Percentiles rank a stretch among this genome's conserved stretches.
phyloP scores from a whole-genome alignment of 1,140 invertebrate species.

The Pachypsylla venusta region DNA sequence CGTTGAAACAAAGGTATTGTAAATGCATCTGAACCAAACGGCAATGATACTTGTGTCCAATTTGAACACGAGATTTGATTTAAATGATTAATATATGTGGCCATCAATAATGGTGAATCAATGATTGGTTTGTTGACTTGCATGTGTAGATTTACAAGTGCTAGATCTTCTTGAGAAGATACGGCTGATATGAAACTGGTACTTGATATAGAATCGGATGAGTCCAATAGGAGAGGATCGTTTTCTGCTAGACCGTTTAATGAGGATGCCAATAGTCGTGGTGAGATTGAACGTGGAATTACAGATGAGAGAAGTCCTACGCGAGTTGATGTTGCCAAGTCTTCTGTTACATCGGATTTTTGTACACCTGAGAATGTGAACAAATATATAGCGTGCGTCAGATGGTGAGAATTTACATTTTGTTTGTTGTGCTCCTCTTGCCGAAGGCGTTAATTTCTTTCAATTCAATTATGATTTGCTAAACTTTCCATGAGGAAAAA shows the following conservation, averaged over 20 bases:
- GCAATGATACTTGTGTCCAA: conserved; percentile 53
- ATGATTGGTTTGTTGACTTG: conserved; percentile 90
- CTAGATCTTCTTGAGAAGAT: conserved; percentile 60
- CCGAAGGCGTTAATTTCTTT: too few species aligned
- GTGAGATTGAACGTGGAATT: not conserved
- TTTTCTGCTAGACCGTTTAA: not conserved
- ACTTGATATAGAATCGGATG: conserved; percentile 53
- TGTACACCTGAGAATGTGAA: too few species aligned
- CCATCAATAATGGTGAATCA: conserved; percentile 83
- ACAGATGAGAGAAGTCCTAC: not conserved
- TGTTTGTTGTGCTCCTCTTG: too few species aligned
- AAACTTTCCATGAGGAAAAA: too few species aligned
- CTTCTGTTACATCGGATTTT: too few species aligned
- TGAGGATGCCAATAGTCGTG: not conserved
- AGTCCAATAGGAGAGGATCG: conserved; percentile 29
- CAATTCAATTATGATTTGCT: too few species aligned
- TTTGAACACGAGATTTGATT: conserved; percentile 50
- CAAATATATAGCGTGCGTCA: too few species aligned
- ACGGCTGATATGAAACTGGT: conserved; percentile 42
- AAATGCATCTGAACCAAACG: conserved; percentile 45
- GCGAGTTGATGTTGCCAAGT: not conserved
- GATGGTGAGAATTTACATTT: too few species aligned
- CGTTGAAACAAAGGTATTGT: conserved; percentile 44
- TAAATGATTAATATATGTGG: conserved; percentile 83
- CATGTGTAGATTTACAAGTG: conserved; percentile 83